A percentile compares a stretch with the other conserved stretches of the same genome.
Evolutionary conservation across 2,888 invertebrate genomes (phyloP).

Genomic region (Incurvaria masculella): DNA sequence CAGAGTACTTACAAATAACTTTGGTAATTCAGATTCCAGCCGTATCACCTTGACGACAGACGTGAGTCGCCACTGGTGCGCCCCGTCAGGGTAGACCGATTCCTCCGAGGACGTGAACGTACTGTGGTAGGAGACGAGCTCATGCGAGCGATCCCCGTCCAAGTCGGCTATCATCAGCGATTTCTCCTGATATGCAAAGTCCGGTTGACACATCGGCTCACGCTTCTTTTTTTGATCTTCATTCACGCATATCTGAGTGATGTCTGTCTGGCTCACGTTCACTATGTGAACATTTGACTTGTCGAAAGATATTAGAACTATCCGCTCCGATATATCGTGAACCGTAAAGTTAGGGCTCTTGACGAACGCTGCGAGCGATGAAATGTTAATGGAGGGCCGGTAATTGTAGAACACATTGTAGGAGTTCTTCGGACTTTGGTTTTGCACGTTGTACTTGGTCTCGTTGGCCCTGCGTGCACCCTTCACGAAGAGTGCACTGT

Average conservation of each 20-base stretch:
- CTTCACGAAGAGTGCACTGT: conserved; percentile 46
- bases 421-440: conserved; percentile 43
- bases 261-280: conserved; percentile 75
- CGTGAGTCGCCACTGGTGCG: conserved; percentile 62
- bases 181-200: conserved; percentile 67
- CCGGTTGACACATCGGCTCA: conserved; percentile 65
- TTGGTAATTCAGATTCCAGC: conserved; percentile 69
- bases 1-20: conserved; percentile 51
- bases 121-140: conserved; percentile 73
- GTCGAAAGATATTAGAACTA: conserved; percentile 76
- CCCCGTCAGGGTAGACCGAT: conserved; percentile 20
- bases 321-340: conserved; percentile 65
- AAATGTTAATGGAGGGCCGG: conserved; percentile 34
- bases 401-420: conserved; percentile 39
- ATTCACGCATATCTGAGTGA: conserved; percentile 67
- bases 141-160: conserved; percentile 72
- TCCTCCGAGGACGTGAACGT: conserved; percentile 55
- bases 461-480: conserved; percentile 47
- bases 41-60: conserved; percentile 68
- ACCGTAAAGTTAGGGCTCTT: conserved; percentile 47
- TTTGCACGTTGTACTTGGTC: conserved; percentile 41
- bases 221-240: conserved; percentile 29
- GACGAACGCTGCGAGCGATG: conserved; percentile 42
- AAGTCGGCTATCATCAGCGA: conserved; percentile 72
- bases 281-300: conserved; percentile 69